These are phyloP conservation scores for Podilymbus podiceps DNA, from an alignment of 2,113 vertebrate species.

Conservation along the genomic window DNA sequence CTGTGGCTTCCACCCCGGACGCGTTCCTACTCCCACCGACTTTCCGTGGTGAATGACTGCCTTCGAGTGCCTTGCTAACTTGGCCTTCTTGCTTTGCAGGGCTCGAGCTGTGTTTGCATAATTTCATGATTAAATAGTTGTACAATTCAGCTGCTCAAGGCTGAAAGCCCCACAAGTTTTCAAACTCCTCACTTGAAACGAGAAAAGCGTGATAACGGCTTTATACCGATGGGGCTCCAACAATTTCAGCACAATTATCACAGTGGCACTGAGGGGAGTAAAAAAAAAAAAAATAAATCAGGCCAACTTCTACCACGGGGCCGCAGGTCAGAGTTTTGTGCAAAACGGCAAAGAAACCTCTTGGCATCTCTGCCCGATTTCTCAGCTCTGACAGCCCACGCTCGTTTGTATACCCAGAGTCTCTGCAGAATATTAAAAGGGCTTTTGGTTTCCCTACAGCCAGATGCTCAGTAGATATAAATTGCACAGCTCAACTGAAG, in stretches of 20 bases:
- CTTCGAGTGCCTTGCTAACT: neutral
- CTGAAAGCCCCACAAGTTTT: neutral
- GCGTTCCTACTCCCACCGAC: fast-evolving
- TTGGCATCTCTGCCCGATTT: conserved; percentile 27
- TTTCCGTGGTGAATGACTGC: neutral
- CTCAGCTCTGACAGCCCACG: neutral
- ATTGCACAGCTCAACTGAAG: conserved; percentile 52
- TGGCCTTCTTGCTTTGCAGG: neutral
- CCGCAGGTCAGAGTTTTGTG: neutral
- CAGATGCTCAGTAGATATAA: conserved; percentile 62
- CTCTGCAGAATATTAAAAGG: conserved; percentile 38
- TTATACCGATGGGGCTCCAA: neutral
- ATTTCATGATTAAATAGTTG: neutral
- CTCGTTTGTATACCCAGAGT: conserved; percentile 4
- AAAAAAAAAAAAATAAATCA: neutral
- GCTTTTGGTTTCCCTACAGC: conserved; percentile 30
- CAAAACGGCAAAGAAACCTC: neutral
- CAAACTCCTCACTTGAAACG: neutral
- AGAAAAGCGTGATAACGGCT: neutral
- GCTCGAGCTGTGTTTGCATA: fast-evolving
- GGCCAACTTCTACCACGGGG: neutral
- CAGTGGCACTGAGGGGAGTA: neutral
- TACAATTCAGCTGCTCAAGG: neutral
- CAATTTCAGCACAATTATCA: neutral
- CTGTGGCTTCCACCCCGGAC: neutral